Evolutionary conservation across 2,113 vertebrate genomes (phyloP), one percentile per base, ranked within the genome.

Genomic region (Notothenia coriiceps): DNA sequence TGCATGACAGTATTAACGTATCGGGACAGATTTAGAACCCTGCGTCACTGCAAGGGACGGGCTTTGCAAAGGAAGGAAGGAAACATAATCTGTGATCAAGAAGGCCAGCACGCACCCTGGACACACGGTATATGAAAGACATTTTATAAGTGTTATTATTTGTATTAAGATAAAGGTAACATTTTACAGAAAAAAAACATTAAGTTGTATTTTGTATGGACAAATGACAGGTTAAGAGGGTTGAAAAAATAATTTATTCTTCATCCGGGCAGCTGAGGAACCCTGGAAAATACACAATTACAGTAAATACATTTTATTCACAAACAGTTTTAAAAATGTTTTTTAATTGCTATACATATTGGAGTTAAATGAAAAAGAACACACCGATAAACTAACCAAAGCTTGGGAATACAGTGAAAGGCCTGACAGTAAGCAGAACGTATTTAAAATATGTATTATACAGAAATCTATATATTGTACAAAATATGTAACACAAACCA

Each of bases 1-100:
- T 94, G 92, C 93, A 94, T 93, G 93, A 94, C 93, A 93, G 93
- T 91, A 94, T 95, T 94, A 95, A 91, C 86, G 83, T 90, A 93
- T 87, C 78, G 88, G 88, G 91, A 87, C 83, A 89, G 94, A 94
- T 94, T 95, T 94, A 93, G 91, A 79, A 75, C 11, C 76, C 79
- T 88, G 87, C 85, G 88, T 93, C 92, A 92, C 85, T n/a, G 83
- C 78, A 78, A 60, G 77, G 87, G 80, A 84, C 82, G 84, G 77
- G 83, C 86, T 77, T 49, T 68, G 17, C 72, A 80, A 70, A 92
- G 89, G 91, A 89, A 90, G 87, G 79, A 79, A 80, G 83, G 74
- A 90, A 91, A 84, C 79, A 82, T 88, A 91, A 93, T 89, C 83
- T 89, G 88, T 70, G 85, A 92, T 89, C 90, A 89, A 89, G 73